Evolutionary conservation across 2,113 vertebrate genomes (phyloP), one percentile per base, ranked within the genome.

Genomic region (Monarcha castaneiventris): DNA sequence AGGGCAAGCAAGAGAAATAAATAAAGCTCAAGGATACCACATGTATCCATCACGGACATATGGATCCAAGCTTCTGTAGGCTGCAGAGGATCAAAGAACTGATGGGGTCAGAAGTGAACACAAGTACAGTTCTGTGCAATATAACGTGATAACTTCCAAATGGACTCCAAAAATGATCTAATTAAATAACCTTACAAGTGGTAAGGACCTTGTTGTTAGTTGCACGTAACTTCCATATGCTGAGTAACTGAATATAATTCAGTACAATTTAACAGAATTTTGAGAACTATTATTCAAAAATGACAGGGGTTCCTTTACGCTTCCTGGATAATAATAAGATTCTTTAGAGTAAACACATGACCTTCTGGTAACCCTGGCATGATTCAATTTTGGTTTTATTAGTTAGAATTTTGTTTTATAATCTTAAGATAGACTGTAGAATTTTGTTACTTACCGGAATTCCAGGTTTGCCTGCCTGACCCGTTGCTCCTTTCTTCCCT

Each of bases 401-500:
- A 64, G 32, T 51, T 94, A 51, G 39, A 26, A 29, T 79, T 95
- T 67, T 37, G 14, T 16, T 92, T 95, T 95, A 89, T 71, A 93
- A 96, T 81, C 61, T 54, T 43, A 87, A 91, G 54, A 68, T 41
- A 85, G 67, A 80, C 27, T 25, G 72, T 74, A 93, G 74, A 84
- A 61, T 51, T 33, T 74, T 79, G 37, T 83, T 97, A 98, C 98
- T 99, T 96, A 99, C 99, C 95, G 98, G 98, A 94, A 95, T 96
- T 74, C 99, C 99, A 92, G 97, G 95, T 93, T 98, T 98, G 77
- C 99, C 99, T 79, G 89, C 92, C 87, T 98, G 98, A 78, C 99
- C 99, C 37, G 82, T 91, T 56, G 96, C 95, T 97, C 99, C 99
- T 97, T 98, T 99, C 94, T 98, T 99, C 62, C 99, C 99, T 27